phyloP scores from a whole-genome alignment of 2,888 invertebrate species.

The Alcis repandata region DNA sequence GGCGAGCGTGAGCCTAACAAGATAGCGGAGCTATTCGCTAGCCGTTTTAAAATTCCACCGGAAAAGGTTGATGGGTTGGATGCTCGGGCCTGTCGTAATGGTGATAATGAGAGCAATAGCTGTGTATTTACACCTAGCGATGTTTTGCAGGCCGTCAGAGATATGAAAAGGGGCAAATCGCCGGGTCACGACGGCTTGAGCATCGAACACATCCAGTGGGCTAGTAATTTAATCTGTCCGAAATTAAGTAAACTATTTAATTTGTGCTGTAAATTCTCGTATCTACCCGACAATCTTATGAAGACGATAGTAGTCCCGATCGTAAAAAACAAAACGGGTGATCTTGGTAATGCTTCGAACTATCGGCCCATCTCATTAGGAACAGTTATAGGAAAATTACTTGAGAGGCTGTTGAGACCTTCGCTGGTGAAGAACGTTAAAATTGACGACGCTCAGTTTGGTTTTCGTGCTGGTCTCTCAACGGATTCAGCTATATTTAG shows the following conservation, averaged over 20 bases:
- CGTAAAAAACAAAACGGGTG: too few species aligned
- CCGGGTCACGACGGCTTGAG: too few species aligned
- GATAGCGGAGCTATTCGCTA: conserved; percentile 1
- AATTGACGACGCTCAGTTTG: background rate
- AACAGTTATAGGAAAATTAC: background rate
- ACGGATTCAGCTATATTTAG: too few species aligned
- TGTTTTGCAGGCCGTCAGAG: background rate
- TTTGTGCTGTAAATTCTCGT: too few species aligned
- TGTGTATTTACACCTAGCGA: background rate
- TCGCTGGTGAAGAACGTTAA: background rate
- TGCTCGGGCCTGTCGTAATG: background rate
- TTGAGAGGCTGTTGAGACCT: background rate
- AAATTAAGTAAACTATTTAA: too few species aligned
- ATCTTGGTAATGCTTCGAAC: too few species aligned
- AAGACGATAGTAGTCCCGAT: too few species aligned
- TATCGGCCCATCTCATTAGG: background rate
- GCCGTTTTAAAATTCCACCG: background rate
- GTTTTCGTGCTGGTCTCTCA: too few species aligned
- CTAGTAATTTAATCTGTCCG: too few species aligned
- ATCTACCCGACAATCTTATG: too few species aligned
- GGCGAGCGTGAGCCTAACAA: conserved; percentile 6
- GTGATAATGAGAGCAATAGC: background rate
- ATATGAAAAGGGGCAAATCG: too few species aligned
- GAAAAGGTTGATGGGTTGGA: background rate
- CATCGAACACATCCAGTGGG: too few species aligned